Conservation (phyloP, 2,797 vertebrate species). For the Moxostoma hubbsi region DNA sequence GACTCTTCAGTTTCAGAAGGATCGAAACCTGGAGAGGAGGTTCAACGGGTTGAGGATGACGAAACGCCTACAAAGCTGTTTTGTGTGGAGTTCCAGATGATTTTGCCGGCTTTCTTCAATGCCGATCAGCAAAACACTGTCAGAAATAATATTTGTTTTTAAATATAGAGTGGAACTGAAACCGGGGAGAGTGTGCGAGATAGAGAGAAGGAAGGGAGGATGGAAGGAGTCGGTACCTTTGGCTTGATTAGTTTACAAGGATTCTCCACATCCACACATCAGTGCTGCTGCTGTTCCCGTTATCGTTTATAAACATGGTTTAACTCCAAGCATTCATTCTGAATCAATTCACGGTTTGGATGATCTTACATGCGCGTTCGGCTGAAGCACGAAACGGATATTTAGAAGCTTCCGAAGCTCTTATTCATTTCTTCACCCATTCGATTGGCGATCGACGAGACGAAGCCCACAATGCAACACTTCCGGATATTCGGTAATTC, state of each 20-base stretch:
- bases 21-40: not conserved
- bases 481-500: slow-evolving; percentile 50
- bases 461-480: slow-evolving; percentile 57
- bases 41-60: not conserved
- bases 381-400: slow-evolving; percentile 7
- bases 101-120: not conserved
- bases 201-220: not conserved
- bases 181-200: not conserved
- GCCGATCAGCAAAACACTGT: not conserved
- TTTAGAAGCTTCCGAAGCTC: not conserved
- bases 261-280: slow-evolving; percentile 49
- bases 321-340: slow-evolving; percentile 10
- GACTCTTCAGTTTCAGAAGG: not conserved
- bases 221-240: slow-evolving; percentile 18
- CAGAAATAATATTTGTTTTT: not conserved
- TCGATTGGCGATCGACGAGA: slow-evolving; percentile 33
- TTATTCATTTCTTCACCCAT: slow-evolving; percentile 35
- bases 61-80: slow-evolving; percentile 7
- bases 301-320: slow-evolving; percentile 40
- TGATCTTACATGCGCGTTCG: not conserved
- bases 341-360: not conserved
- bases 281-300: slow-evolving; percentile 23
- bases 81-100: slow-evolving; percentile 14
- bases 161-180: not conserved
- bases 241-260: slow-evolving; percentile 23